Base-by-base conservation (phyloP, 1,140 invertebrate species). In the Rhagoletis pomonella region DNA sequence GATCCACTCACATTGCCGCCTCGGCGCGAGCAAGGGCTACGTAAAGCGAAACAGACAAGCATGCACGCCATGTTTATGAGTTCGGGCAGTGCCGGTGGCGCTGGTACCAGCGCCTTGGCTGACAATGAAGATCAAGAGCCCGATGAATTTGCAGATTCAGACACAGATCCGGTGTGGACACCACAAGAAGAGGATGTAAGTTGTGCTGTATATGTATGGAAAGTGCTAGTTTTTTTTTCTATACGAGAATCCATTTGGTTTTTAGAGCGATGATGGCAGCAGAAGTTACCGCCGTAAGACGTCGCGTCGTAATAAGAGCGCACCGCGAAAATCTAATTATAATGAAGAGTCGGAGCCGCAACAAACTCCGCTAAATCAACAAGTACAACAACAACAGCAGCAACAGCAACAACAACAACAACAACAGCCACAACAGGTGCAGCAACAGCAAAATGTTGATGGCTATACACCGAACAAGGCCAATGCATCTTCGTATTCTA, bases 101-200 rank as follows among this genome's bases (percentile, higher is more conserved):
- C 44, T 5, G 81, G 19, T 67, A 47, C 14, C 62, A 87, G 39
- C 77, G 88, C 44, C 19, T 12, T 64, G 47, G 69, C 88, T 39
- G 88, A 69, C 81, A 89, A 90, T 81, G 90, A 90, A 85, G 90
- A 90, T 84, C 86, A 89, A 55, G 94, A 94, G 87, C 93, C 93
- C 10, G 91, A 92, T 65, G 94, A 94, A 89, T 95, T 94, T 89
- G 92, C 93, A 60, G 95, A 96, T 92, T 96, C 95, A 7, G 96
- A 96, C 92, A 95, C 95, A 12, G 96, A 96, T 94, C 96, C 96
- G 10, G 96, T 95, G 7, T 96, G 96, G 96, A 96, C 95, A 29
- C 96, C 96, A 6, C 94, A 94, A 84, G 94, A 94, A 47, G 95
- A 95, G 88, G 94, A 93, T 89, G 92, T 93, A 92, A 93, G 90